Evolutionary conservation across 1,140 invertebrate species (phyloP).

Genomic region (Bombus difficillimus): DNA sequence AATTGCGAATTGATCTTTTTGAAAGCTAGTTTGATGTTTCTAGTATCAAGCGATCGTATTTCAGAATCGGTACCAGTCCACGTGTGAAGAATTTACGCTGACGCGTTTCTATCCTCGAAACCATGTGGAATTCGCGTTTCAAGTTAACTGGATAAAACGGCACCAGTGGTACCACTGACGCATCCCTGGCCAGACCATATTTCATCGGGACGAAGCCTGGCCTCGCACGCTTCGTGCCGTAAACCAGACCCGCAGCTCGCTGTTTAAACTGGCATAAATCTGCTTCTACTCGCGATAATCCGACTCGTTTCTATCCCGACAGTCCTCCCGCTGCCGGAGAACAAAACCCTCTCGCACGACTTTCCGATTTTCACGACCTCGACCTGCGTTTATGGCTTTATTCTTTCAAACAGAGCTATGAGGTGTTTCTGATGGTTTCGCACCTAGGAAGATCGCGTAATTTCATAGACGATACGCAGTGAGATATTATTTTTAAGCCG

Average conservation of each 20-base stretch:
- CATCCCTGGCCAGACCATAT: constrained; percentile 57
- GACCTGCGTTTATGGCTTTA: neutral
- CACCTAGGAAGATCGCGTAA: neutral
- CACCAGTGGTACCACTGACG: constrained; percentile 24
- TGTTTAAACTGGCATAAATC: constrained; percentile 74
- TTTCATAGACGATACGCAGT: neutral
- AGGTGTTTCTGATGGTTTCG: neutral
- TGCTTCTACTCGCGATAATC: constrained; percentile 60
- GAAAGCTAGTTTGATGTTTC: no score
- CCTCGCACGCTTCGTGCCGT: constrained; percentile 52
- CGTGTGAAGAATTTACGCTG: neutral
- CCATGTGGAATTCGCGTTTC: constrained; percentile 28
- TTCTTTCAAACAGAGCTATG: no score
- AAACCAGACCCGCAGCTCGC: constrained; percentile 65
- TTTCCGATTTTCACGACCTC: constrained; percentile 3
- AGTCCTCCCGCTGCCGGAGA: neutral
- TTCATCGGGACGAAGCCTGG: constrained; percentile 62
- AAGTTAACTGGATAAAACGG: constrained; percentile 38
- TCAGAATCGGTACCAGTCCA: no score
- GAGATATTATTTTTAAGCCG: neutral
- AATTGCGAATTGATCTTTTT: neutral
- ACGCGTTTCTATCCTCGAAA: neutral
- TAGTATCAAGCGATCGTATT: neutral
- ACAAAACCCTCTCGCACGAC: neutral
- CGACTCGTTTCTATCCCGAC: constrained; percentile 23